Base-by-base conservation (phyloP, 2,888 invertebrate genomes). In the Pollenia amentaria region DNA sequence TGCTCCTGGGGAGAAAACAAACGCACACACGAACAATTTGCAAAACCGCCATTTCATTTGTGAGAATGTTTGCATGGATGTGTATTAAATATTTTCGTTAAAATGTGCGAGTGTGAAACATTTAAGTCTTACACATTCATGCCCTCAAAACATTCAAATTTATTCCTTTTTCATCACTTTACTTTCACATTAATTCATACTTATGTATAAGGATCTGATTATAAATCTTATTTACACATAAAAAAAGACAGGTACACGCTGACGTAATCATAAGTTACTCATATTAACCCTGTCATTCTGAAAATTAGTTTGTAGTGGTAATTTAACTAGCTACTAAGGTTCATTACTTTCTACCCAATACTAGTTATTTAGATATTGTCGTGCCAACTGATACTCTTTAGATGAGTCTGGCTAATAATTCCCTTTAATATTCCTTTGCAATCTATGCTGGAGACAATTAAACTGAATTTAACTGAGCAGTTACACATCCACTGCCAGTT, bases 21-120 rank as follows among this genome's bases (percentile, higher is more conserved):
- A 4, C 16, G 46, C 42, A 29, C 62, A 44, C 16, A 44, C 38
- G 38, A n/a, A 42, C 12, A 70, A 29, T 46, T 44, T 55, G 21
- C 14, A 29, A n/a, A 65, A 44, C 53, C 65, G 29, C 64, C 70
- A 60, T 69, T 82, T 82, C n/a, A 69, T 69, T 76, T 77, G 57
- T 70, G 48, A 72, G 67, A 60, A 16, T 73, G 48, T 46, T 53
- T 67, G 57, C 29, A 29, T 29, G 29, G 29, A 29, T 46, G 12
- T 38, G 44, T 73, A 44, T 29, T 57, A 16, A 73, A 10, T 16
- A 29, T 16, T 0, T 57, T 18, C 18, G 2, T n/a, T 29, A 7
- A 4, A 29, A 38, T 42, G 16, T 29, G 9, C 21, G 14, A 38
- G 14, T 29, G 11, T 65, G 16, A 64, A 48, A 51, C 11, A 75